Base-by-base conservation (phyloP, 2,113 vertebrate genomes). In the Gobius niger region DNA sequence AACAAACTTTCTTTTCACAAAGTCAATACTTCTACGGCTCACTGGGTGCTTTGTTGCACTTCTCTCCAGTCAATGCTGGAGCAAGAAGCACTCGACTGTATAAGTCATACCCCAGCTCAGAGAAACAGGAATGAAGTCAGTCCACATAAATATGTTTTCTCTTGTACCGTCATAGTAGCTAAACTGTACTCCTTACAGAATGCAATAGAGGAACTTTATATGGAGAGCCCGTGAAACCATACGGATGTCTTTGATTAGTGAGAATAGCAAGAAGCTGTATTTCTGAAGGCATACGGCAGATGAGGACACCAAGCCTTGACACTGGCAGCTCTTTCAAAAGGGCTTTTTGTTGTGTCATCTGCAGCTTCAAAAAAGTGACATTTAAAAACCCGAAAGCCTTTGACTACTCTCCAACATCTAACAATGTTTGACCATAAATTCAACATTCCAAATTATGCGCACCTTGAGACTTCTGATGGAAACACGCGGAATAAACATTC, bases 11-110 rank as follows among this genome's bases (percentile, higher is more conserved):
- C 24, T 34, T 34, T 34, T 19, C 18, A 10, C 12, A 16, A 65
- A 65, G 56, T 66, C 69, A 57, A 76, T 70, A 42, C 66, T 70
- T 70, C 67, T 63, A 67, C 44, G 16, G 54, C 42, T 53, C 19
- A 66, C 42, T 42, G 73, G 12, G 9, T 15, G 61, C 49, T 47
- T 60, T 65, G 72, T 53, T 67, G 49, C 2, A 11, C 40, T 44
- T 67, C 40, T 46, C 18, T 73, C 34, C 42, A 63, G 50, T 68
- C 44, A 63, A 47, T 42, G 15, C 47, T 66, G 14, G 51, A 44
- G 6, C 12, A 8, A 24, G 12, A 53, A 7, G 41, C 54, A n/a
- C 41, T 44, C 1, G 24, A 34, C 24, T 34, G 24, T 18, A 67
- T 16, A 14, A 57, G 44, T 59, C 44, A 47, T 10, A 16, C 61